A percentile compares a stretch with the other conserved stretches of the same genome.
Conservation (phyloP, 1,140 invertebrate genomes). For the Papilio xuthus region DNA sequence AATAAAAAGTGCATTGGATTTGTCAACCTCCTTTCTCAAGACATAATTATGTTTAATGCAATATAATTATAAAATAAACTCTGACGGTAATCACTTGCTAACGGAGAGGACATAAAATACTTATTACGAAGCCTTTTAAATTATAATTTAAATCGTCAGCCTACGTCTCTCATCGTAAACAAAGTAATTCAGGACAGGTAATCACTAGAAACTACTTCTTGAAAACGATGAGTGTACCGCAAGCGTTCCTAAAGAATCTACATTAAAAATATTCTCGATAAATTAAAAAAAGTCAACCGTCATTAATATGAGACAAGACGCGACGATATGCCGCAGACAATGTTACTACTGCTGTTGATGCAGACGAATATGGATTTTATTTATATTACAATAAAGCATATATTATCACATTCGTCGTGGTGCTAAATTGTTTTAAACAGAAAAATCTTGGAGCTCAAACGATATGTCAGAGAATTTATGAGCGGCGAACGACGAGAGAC, state of each 20-base stretch:
- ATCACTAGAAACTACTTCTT: constrained; percentile 45
- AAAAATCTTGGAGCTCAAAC: constrained; percentile 64
- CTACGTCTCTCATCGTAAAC: constrained; percentile 23
- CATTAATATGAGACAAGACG: constrained; percentile 71
- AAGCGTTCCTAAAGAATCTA: constrained; percentile 41
- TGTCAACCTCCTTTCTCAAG: not conserved
- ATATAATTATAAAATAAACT: not conserved
- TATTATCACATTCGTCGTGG: constrained; percentile 16
- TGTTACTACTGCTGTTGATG: constrained; percentile 34
- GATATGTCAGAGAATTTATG: constrained; percentile 73
- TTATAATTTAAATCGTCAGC: constrained; percentile 4
- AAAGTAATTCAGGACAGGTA: constrained; percentile 29
- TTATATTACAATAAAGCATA: constrained; percentile 40
- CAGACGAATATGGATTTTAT: constrained; percentile 47
- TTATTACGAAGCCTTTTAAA: constrained; percentile 17
- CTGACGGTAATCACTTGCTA: not conserved
- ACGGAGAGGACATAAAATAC: not conserved
- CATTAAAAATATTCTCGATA: constrained; percentile 57
- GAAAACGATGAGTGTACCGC: constrained; percentile 53
- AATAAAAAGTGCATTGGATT: not conserved
- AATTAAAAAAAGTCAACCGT: constrained; percentile 64
- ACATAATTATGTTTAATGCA: constrained; percentile 26
- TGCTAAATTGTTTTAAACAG: constrained; percentile 52
- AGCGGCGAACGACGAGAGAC: constrained; percentile 56
- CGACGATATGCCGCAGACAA: constrained; percentile 54